Percentiles rank a stretch among this genome's conserved stretches.
These are phyloP conservation scores for Zoanthus sociatus DNA, from an alignment of 92 coral and sea anemone species.

Conservation along the genomic window DNA sequence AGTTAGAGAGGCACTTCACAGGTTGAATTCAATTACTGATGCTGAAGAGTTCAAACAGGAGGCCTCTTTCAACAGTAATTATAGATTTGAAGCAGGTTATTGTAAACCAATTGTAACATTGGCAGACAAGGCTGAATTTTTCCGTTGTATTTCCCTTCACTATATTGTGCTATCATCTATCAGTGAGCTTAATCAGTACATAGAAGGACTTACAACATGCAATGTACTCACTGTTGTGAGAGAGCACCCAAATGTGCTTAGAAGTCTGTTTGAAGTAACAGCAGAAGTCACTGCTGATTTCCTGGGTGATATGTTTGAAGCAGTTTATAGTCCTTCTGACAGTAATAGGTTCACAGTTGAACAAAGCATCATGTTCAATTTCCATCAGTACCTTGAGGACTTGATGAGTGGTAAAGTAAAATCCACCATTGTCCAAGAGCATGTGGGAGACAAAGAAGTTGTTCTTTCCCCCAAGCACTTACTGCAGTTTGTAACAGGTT, in stretches of 20 bases:
- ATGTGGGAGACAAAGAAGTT: constrained; percentile 57
- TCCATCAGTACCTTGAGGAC: constrained; percentile 48
- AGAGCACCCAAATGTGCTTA: constrained; percentile 54
- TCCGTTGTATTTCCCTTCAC: constrained; percentile 30
- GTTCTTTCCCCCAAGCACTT: constrained; percentile 42
- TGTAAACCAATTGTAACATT: constrained; percentile 59
- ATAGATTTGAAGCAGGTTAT: constrained; percentile 69
- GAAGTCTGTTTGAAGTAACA: constrained; percentile 44
- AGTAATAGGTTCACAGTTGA: constrained; percentile 45
- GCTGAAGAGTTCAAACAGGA: constrained; percentile 58
- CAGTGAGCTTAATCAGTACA: constrained; percentile 60
- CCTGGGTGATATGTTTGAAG: constrained; percentile 43
- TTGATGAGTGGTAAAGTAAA: not conserved
- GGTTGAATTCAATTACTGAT: constrained; percentile 47
- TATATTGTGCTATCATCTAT: constrained; percentile 54
- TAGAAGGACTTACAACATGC: constrained; percentile 63
- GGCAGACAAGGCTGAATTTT: constrained; percentile 59
- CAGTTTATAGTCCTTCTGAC: constrained; percentile 50
- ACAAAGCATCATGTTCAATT: constrained; percentile 41
- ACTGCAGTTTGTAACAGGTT: constrained; percentile 61
- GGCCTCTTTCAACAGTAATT: constrained; percentile 61
- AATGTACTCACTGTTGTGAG: constrained; percentile 44
- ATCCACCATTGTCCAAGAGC: too few species aligned
- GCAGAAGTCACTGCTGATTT: constrained; percentile 57
- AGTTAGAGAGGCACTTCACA: constrained; percentile 47